Evolutionary conservation across 2,888 invertebrate species (phyloP), one percentile per base, ranked within the genome.

Genomic region (Drosophila koepferae): DNA sequence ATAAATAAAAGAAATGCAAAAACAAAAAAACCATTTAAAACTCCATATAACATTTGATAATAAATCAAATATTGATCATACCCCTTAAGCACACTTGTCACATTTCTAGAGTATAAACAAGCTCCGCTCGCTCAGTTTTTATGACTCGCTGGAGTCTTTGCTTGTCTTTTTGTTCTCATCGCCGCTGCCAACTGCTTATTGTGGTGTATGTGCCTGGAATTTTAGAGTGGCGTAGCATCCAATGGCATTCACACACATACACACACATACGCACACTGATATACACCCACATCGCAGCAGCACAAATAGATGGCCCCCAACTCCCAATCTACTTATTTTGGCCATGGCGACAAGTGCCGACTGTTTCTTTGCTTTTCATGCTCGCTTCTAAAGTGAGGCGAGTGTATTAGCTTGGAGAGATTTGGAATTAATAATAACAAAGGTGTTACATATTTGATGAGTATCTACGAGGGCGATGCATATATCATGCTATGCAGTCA

Each of bases 71-170:
- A 14, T 9, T 36, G 16, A 2, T 23, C 48, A 77, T 56, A 46
- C 38, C 41, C 58, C 0, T 10, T 12, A 6, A 7, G 2, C 16
- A 12, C 18, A 10, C 10, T 2, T 36, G 20, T 10, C 10, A 8
- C n/a, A n/a, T 53, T 59, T 31, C 31, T 6, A 62, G 62, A 67
- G 72, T 60, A 78, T 63, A 64, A 75, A 75, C 72, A 67, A 78
- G 79, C 55, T 56, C 70, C 64, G 70, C 63, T 89, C 70, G 74
- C 72, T 74, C 77, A 73, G 68, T 89, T 85, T 85, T 85, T 85
- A 85, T 88, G 90, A 82, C 86, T 74, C 88, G 82, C 82, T 82
- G 70, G 82, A 89, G 89, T 69, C 68, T 66, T 69, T 54, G 69
- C 69, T 65, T 75, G 58, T 59, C 60, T 72, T 62, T 66, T 63